phyloP scores from a whole-genome alignment of 1,140 invertebrate genomes.

The Drosophila parvula region DNA sequence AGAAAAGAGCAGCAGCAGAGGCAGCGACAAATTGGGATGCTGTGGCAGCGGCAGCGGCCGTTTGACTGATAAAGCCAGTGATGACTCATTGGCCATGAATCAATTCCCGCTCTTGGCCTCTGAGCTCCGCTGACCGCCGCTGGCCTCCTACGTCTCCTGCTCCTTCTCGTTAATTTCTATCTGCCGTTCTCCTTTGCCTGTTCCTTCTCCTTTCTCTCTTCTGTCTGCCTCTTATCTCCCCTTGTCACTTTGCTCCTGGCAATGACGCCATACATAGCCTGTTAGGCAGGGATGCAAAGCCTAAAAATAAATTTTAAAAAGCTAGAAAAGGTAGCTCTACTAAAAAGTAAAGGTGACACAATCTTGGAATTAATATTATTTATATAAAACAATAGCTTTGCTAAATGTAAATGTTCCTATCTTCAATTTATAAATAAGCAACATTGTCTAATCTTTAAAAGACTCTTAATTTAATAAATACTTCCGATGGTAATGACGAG shows the following conservation, averaged over 20 bases:
- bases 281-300: background rate
- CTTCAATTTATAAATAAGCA: background rate
- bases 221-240: conserved; percentile 6
- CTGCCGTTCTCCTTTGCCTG: background rate
- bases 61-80: conserved; percentile 56
- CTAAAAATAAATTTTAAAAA: too few species aligned
- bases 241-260: background rate
- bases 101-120: conserved; percentile 59
- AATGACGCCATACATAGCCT: conserved; percentile 18
- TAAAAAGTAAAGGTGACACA: too few species aligned
- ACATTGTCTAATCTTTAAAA: background rate
- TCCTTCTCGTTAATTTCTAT: background rate
- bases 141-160: conserved; percentile 18
- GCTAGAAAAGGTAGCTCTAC: background rate
- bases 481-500: background rate
- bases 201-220: conserved; percentile 8
- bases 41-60: conserved; percentile 23
- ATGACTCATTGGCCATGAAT: conserved; percentile 73
- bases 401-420: background rate
- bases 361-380: background rate
- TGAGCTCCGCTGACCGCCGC: conserved; percentile 65
- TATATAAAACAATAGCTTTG: background rate
- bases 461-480: conserved; percentile 6
- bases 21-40: conserved; percentile 38
- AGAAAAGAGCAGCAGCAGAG: background rate